Evolutionary conservation across 2,888 invertebrate species (phyloP).

Genomic region (Platycheirus rosarum): DNA sequence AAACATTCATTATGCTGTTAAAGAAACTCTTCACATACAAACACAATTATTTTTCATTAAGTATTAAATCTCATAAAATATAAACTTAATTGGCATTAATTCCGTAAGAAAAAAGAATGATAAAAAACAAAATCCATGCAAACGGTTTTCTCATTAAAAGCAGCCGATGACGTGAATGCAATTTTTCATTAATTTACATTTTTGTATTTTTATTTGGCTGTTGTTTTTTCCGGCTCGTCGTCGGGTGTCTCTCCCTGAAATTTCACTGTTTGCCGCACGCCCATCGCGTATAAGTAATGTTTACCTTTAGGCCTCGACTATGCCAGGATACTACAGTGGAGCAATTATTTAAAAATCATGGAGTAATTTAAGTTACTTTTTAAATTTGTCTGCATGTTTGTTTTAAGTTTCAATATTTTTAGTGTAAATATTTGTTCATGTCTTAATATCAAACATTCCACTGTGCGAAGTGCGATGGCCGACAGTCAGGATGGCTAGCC

Average conservation of each 20-base stretch:
- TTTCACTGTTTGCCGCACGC: constrained; percentile 61
- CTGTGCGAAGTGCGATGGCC: too few species aligned
- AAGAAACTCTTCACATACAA: not conserved
- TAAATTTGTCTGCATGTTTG: too few species aligned
- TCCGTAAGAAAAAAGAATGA: constrained; percentile 11
- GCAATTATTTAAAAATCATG: too few species aligned
- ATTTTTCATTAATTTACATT: constrained; percentile 53
- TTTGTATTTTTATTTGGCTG: constrained; percentile 1
- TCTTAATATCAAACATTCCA: too few species aligned
- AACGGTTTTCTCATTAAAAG: constrained; percentile 38
- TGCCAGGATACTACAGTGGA: not conserved
- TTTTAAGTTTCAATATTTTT: too few species aligned
- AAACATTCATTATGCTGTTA: too few species aligned
- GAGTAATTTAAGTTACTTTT: too few species aligned
- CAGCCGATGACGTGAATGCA: constrained; percentile 35
- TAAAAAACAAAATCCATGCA: constrained; percentile 6
- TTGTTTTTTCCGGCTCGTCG: constrained; percentile 9
- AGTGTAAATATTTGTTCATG: too few species aligned
- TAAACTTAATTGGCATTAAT: constrained; percentile 61
- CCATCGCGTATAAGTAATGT: constrained; percentile 63
- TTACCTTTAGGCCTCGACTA: constrained; percentile 45
- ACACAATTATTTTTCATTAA: constrained; percentile 50
- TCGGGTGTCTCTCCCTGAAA: constrained; percentile 20
- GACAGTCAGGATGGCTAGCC: not conserved
- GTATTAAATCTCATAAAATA: constrained; percentile 27